Evolutionary conservation across 2,888 invertebrate species (phyloP).

Genomic region (Plagiodera versicolora): DNA sequence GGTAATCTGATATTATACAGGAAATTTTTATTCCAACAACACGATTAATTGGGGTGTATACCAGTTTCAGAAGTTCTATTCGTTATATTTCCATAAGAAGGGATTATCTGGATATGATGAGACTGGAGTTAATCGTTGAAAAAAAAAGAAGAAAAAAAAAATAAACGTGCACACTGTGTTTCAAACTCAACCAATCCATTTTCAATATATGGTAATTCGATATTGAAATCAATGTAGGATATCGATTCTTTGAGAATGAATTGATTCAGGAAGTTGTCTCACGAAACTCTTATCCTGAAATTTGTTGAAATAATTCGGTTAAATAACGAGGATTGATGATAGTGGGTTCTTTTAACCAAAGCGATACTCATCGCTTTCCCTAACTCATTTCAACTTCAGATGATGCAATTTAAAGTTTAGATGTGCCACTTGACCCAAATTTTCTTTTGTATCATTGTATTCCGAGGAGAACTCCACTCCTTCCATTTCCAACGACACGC

Average conservation of each 20-base stretch:
- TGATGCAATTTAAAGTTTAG: constrained; percentile 47
- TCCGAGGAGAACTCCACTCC: constrained; percentile 36
- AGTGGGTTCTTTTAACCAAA: constrained; percentile 41
- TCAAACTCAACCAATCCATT: too few species aligned
- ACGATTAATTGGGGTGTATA: background rate
- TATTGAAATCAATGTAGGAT: too few species aligned
- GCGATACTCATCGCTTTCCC: constrained; percentile 40
- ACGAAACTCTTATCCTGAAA: constrained; percentile 40
- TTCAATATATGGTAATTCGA: too few species aligned
- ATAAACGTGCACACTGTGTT: too few species aligned
- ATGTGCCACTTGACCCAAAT: constrained; percentile 44
- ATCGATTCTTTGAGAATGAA: too few species aligned
- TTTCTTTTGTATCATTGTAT: constrained; percentile 41
- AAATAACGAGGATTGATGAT: constrained; percentile 41
- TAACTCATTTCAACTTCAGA: constrained; percentile 45
- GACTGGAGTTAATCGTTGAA: background rate
- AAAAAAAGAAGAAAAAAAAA: too few species aligned
- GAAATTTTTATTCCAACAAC: background rate
- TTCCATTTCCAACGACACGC: constrained; percentile 31
- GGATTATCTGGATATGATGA: background rate
- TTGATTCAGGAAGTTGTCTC: too few species aligned
- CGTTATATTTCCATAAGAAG: background rate
- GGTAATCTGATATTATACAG: background rate
- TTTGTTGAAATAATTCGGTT: constrained; percentile 43
- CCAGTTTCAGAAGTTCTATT: background rate